Evolutionary conservation across 2,888 invertebrate species (phyloP), one percentile per base, ranked within the genome.

Genomic region (Lasioglossum pauxillum): DNA sequence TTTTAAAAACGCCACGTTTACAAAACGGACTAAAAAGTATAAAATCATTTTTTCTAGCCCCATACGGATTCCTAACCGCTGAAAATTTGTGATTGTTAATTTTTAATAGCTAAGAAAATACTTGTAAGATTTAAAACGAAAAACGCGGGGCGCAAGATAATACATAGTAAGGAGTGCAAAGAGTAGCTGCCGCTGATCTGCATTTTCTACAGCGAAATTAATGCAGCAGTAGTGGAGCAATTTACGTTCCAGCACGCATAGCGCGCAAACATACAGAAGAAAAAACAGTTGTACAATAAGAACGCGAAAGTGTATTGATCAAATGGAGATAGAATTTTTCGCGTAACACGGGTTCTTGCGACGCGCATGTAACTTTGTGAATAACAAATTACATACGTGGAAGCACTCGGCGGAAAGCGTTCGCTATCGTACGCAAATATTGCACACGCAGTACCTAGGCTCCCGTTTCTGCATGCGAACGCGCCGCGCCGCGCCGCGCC

Each of bases 291-390:
- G 60, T 60, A 46, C 31, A 49, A 44, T 27, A 49, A 41, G 23
- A 8, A 7, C 27, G n/a, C 38, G 27, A 78, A 73, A 78, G 69
- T 31, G 78, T 49, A 73, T 73, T 41, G 38, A 78, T 82, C 78
- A 82, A 49, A 60, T 82, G 27, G 27, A 12, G 64, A 49, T 44
- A 27, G 31, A 72, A 19, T 60, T n/a, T 72, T 27, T 27, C 44
- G 27, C 23, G 27, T 19, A 46, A 31, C 16, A n/a, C n/a, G 35
- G 5, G 31, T 67, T 67, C 67, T 53, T 53, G 53, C 31, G 38
- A 35, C 49, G 16, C 46, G 16, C 27, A n/a, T 2, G 35, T 31
- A 49, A 76, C 41, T 67, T 57, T 23, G 31, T 3, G 57, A 77
- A 75, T 79, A 82, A 69, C 57, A 69, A 71, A 27, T 41, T 57